phyloP scores from a whole-genome alignment of 2,113 vertebrate species.

The Oenanthe melanoleuca region DNA sequence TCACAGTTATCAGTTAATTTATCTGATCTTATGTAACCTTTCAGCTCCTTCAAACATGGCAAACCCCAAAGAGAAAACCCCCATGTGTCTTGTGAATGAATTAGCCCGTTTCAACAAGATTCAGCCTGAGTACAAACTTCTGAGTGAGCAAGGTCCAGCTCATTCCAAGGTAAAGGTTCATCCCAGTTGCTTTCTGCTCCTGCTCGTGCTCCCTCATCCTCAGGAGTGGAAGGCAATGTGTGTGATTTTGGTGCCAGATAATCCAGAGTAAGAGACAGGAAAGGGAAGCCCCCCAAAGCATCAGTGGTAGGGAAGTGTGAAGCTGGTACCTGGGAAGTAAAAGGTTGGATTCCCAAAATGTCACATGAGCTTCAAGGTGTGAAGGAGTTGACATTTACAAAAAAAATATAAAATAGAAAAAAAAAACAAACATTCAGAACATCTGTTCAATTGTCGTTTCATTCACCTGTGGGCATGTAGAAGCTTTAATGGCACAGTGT shows the following conservation, averaged over 20 bases:
- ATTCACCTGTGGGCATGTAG: neutral
- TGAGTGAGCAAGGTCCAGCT: constrained; percentile 92
- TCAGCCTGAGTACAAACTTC: constrained; percentile 92
- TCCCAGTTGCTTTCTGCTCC: neutral
- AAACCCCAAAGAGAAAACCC: constrained; percentile 99
- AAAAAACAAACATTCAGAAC: neutral
- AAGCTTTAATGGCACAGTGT: neutral
- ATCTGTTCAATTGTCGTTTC: neutral
- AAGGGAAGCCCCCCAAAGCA: neutral
- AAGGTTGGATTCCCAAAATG: neutral
- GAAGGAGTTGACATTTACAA: neutral
- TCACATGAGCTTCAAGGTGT: neutral
- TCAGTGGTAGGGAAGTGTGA: neutral
- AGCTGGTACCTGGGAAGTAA: neutral
- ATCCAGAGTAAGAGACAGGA: neutral
- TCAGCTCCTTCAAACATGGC: constrained; percentile 93
- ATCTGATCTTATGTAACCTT: constrained; percentile 35
- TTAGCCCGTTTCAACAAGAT: constrained; percentile 97
- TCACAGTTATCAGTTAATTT: neutral
- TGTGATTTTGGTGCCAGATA: neutral
- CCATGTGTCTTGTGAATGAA: constrained; percentile 98
- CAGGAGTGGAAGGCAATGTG: neutral
- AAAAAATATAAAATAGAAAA: neutral
- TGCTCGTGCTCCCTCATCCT: neutral
- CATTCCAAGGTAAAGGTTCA: constrained; percentile 86